phyloP scores from a whole-genome alignment of 2,888 invertebrate species.

The Apotomis capreana region DNA sequence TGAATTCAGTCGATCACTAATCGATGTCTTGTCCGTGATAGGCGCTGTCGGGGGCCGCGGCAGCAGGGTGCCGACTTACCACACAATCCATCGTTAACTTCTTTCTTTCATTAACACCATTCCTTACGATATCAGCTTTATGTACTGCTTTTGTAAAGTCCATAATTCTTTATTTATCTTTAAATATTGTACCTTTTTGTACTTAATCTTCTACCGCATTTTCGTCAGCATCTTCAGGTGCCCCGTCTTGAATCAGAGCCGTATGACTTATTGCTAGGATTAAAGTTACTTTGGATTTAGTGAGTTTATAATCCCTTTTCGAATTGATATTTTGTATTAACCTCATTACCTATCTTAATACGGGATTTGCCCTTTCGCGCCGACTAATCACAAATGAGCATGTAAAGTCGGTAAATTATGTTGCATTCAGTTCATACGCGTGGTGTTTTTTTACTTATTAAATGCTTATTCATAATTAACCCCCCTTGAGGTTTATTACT shows the following conservation, averaged over 20 bases:
- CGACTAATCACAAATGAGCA: conserved; percentile 83
- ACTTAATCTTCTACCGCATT: conserved; percentile 79
- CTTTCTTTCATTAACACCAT: conserved; percentile 79
- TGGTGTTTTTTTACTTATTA: conserved; percentile 73
- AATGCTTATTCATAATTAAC: conserved; percentile 82
- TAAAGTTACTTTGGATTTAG: conserved; percentile 60
- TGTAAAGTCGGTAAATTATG: conserved; percentile 83
- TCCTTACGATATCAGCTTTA: conserved; percentile 75
- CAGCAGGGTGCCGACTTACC: conserved; percentile 84
- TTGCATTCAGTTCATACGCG: conserved; percentile 79
- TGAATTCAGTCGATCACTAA: conserved; percentile 84
- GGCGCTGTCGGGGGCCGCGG: conserved; percentile 81
- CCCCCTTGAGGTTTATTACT: conserved; percentile 81
- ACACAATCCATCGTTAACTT: conserved; percentile 84
- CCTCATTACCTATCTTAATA: conserved; percentile 84
- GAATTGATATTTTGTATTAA: conserved; percentile 68
- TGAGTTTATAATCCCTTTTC: conserved; percentile 59
- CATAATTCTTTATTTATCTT: conserved; percentile 65
- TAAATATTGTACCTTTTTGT: conserved; percentile 78
- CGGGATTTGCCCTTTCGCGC: conserved; percentile 84
- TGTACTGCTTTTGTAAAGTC: conserved; percentile 63
- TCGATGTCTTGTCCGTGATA: conserved; percentile 84
- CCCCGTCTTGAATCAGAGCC: conserved; percentile 62
- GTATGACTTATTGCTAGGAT: conserved; percentile 64
- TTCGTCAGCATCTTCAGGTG: conserved; percentile 72